Evolutionary conservation across 1,140 invertebrate species (phyloP), one percentile per base, ranked within the genome.

Genomic region (Theocolax elegans): DNA sequence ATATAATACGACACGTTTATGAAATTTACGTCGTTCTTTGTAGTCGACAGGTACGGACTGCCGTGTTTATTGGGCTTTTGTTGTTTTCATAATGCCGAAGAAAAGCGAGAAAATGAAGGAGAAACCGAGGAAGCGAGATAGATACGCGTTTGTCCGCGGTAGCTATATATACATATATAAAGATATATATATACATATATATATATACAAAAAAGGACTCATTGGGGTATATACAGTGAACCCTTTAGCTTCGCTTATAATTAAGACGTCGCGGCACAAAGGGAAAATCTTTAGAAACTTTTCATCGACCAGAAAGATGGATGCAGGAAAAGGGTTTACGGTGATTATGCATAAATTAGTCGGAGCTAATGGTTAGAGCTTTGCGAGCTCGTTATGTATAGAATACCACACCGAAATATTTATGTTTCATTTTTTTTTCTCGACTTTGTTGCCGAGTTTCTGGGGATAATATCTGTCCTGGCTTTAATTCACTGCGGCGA

Each of bases 281-380:
- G 25, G 31, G 40, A 49, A 76, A 72, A 76, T 75, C 75, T 76
- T 74, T 72, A 67, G 73, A 74, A 76, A 75, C 66, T 67, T 72
- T 76, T 58, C 69, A 63, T 40, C 58, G 60, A 13, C 12, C 1
- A 15, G 27, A 66, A 51, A 70, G 70, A 74, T 66, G 63, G 64
- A 72, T 71, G 72, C 35, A 46, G 67, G 62, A 53, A 69, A 63
- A 71, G 65, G 70, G 69, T 63, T 67, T 51, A 10, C 21, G n/a
- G 54, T 56, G 72, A 70, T 72, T 67, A 75, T 75, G 75, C 74
- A 77, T 77, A 74, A 77, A 75, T 77, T 75, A 77, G 54, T 25
- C 53, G 19, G 53, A n/a, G 38, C 60, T 70, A 70, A 70, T 70
- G 67, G 67, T 42, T 60, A 35, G 4, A 35, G 4, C 31, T 4